Base-by-base conservation (phyloP, 2,888 invertebrate species). In the Saturnia japonica region DNA sequence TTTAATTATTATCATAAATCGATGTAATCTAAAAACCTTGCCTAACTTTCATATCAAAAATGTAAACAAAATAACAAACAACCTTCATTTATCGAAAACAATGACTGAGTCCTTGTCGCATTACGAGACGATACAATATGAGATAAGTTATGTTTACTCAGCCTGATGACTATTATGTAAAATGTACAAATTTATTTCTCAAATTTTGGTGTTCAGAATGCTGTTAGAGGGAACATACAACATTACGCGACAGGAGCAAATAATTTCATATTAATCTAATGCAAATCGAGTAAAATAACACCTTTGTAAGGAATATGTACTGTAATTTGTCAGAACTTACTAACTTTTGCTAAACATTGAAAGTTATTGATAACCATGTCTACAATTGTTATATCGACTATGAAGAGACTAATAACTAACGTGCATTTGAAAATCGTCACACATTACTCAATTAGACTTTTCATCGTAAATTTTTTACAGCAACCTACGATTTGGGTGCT, bases 1-100 rank as follows among this genome's bases (percentile, higher is more conserved):
- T 85, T 81, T 84, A 80, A 64, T 88, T 90, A 91, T 91, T 91
- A 93, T 92, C 88, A 83, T 87, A 88, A 85, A 84, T 93, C 92
- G 92, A 93, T 93, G 92, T 91, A 89, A 85, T 82, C 88, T 89
- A 85, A n/a, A n/a, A n/a, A 82, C 80, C 84, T 85, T 82, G 80
- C 86, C 88, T 90, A 88, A 85, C 81, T 84, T 80, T 85, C 82
- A 84, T 90, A 90, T 88, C 87, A 90, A 64, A 64, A 90, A 89
- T 88, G 87, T 90, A 87, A 88, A 88, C 85, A 89, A 89, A 89
- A 85, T 86, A 85, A 84, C 83, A 84, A 85, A 84, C 83, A 84
- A 85, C 82, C 76, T 81, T 85, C 64, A 64, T 64, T n/a, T 64
- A 64, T 40, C 34, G 40, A 40, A 64, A 40, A 64, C 64, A 64